Evolutionary conservation across 2,113 vertebrate genomes (phyloP), one percentile per base, ranked within the genome.

Genomic region (Tyrannus savana): DNA sequence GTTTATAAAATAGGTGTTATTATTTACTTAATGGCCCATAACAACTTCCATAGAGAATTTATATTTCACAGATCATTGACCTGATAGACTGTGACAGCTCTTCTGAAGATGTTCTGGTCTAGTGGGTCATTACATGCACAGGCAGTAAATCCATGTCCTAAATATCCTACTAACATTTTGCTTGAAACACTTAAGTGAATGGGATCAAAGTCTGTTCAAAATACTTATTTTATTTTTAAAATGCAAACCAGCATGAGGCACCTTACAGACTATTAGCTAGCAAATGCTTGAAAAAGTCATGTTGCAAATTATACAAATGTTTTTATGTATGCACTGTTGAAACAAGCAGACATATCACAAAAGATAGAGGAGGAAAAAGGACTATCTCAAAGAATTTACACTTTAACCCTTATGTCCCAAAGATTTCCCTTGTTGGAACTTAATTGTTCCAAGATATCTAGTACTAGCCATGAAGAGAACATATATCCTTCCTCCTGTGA

Each of bases 1-100:
- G 87, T 97, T 97, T 97, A 96, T 96, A 94, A 96, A 96, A 93
- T 93, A 96, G 91, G 84, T 94, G 96, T 96, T 97, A 97, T 97
- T 97, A 97, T 97, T 97, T 97, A 95, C 87, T 82, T 97, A 97
- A 97, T 97, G 92, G 94, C 19, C 94, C 94, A 91, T 95, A 94
- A 89, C 88, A 96, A 75, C 87, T 89, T 95, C 95, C 95, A 95
- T 7, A 82, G 94, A 93, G 84, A 95, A 96, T 97, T 97, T 97
- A 83, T 96, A 96, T 96, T 97, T 97, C 93, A 97, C 92, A 97
- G 95, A 89, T 93, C 84, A 49, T 96, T 96, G 88, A 46, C 81
- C 82, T 97, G 96, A 96, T 96, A 91, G 94, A 97, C 96, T 91
- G 89, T 97, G 97, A 97, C 97, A 96, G 95, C 90, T 96, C 82